Conservation (phyloP, 2,888 invertebrate species). For the Tridacna gigas region DNA sequence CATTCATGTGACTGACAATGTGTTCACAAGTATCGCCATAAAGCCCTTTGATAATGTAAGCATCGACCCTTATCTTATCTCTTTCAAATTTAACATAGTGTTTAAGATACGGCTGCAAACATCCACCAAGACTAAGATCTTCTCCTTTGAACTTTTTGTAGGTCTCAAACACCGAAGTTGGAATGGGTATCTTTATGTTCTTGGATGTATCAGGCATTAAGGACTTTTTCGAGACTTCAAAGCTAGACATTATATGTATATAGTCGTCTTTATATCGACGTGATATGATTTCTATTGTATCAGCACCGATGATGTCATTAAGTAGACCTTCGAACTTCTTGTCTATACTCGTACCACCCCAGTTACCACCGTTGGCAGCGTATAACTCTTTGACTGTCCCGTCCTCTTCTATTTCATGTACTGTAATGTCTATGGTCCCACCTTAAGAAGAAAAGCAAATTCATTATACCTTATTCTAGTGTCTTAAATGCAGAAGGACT, state of each 20-base stretch:
- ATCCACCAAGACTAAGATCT: background rate
- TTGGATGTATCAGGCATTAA: slow-evolving; percentile 20
- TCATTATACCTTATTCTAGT: background rate
- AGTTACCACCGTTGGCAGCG: slow-evolving; percentile 25
- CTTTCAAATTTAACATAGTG: background rate
- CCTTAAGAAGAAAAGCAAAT: background rate
- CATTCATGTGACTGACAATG: slow-evolving; percentile 56
- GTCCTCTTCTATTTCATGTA: slow-evolving; percentile 45
- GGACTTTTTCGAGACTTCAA: slow-evolving; percentile 53
- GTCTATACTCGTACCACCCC: slow-evolving; percentile 11
- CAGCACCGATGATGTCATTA: slow-evolving; percentile 35
- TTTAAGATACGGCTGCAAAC: background rate
- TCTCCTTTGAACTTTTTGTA: slow-evolving; percentile 45
- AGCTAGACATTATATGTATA: slow-evolving; percentile 27
- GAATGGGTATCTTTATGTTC: slow-evolving; percentile 30
- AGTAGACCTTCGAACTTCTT: slow-evolving; percentile 39
- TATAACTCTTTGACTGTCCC: slow-evolving; percentile 17
- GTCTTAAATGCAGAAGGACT: too few relatives aligned
- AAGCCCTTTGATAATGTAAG: slow-evolving; percentile 54
- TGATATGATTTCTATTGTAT: slow-evolving; percentile 51
- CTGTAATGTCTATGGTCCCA: background rate
- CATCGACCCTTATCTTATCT: slow-evolving; percentile 66
- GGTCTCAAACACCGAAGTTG: slow-evolving; percentile 20
- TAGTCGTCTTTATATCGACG: slow-evolving; percentile 47
- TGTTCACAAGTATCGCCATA: slow-evolving; percentile 51